Base-by-base conservation (phyloP, 2,797 vertebrate genomes). In the Orientallactaga sibirica region DNA sequence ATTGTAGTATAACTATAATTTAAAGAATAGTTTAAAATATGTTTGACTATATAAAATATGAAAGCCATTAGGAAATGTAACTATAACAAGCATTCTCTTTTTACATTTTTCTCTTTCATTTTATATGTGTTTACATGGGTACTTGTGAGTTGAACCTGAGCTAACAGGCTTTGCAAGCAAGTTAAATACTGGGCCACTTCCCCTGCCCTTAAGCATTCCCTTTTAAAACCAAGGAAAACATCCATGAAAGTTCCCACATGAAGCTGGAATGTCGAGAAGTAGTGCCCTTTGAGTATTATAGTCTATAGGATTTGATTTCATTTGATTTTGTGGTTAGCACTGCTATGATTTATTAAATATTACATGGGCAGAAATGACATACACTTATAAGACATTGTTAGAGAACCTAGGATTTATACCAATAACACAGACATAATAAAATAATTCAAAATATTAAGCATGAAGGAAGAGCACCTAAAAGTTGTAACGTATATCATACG, bases 141-240 rank as follows among this genome's bases (percentile, higher is more conserved):
- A 48, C 48, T 48, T 48, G 48, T 7, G 48, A 48, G 10, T 48
- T 48, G 48, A 48, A 48, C 48, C 48, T 48, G 48, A 9, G 6
- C 6, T 48, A 48, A 9, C 48, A 48, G 48, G 48, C 48, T 48
- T 48, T 48, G 48, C 48, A 48, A 48, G 10, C 10, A 48, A 48
- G 10, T 48, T 48, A 48, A 48, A 48, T 9, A 48, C 48, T 48
- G 6, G 10, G 48, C 48, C 3, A 48, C 48, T 48, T 48, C 48
- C 48, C 6, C 48, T 48, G 48, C 48, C 48, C 48, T 48, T 48
- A 25, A 80, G 87, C 5, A 82, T 11, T 78, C 73, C 48, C 29
- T 81, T 86, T 89, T 91, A 85, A 84, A 95, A 86, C 37, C 52
- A 61, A 76, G 62, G 93, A 33, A 87, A 84, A 66, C n/a, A 77